Evolutionary conservation across 2,113 vertebrate genomes (phyloP).

Genomic region (Thunnus thynnus): DNA sequence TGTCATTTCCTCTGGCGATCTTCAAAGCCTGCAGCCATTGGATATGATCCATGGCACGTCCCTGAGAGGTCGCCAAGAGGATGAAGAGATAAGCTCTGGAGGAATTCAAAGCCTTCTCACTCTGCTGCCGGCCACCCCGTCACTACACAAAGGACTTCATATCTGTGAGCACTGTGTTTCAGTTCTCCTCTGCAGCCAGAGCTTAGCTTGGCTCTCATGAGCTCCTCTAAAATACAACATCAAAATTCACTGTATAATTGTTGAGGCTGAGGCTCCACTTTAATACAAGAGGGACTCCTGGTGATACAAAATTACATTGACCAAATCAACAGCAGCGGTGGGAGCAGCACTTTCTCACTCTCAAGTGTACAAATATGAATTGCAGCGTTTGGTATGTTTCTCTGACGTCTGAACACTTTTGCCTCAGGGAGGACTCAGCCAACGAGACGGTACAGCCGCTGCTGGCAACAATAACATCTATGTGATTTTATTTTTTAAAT

Average conservation of each 20-base stretch:
- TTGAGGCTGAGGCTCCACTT: constrained; percentile 9
- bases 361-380: constrained; percentile 54
- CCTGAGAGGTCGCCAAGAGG: constrained; percentile 68
- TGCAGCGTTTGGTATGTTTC: constrained; percentile 50
- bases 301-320: constrained; percentile 25
- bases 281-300: neutral
- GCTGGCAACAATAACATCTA: constrained; percentile 45
- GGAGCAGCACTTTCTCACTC: constrained; percentile 28
- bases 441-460: constrained; percentile 24
- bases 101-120: constrained; percentile 70
- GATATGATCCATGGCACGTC: constrained; percentile 61
- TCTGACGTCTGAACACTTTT: constrained; percentile 47
- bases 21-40: constrained; percentile 59
- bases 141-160: constrained; percentile 50
- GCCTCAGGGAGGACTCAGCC: constrained; percentile 52
- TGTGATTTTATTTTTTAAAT: constrained; percentile 52
- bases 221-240: constrained; percentile 33
- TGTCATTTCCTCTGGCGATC: constrained; percentile 58
- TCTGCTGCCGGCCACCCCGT: constrained; percentile 39
- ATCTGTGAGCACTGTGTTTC: constrained; percentile 44
- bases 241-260: constrained; percentile 2
- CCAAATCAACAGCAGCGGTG: constrained; percentile 38
- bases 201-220: constrained; percentile 17
- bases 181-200: constrained; percentile 33
- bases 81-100: constrained; percentile 70